Base-by-base conservation (phyloP, 2,888 invertebrate species). In the Agrotis clavis region DNA sequence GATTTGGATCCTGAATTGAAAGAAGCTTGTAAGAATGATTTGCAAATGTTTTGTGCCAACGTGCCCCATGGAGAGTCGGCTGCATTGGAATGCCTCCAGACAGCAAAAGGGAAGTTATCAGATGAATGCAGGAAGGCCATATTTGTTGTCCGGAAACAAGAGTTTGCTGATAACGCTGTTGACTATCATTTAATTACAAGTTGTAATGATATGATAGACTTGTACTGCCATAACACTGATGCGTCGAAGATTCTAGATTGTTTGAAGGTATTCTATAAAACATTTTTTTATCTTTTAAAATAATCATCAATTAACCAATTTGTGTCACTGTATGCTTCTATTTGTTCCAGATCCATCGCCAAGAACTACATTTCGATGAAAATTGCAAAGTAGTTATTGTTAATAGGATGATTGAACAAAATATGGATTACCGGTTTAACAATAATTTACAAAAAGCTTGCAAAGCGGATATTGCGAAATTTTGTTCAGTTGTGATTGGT, bases 401-500 rank as follows among this genome's bases (percentile, higher is more conserved):
- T 1, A 98, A 98, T 89, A 97, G 99, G 84, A 98, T 99, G 97
- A 98, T 98, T 81, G 98, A 99, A 92, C 98, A 98, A 92, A 98
- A 98, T 90, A 97, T 98, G 73, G 99, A 99, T 94, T 98, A 98
- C 88, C 97, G 99, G 76, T 97, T 99, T 78, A 99, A 99, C 95
- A 98, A 98, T 4, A 97, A 98, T 30, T 96, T 99, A 71, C 98
- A 98, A 91, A 97, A 97, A 85, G 97, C 98, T 18, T 99, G 99
- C 90, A 97, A 97, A 82, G 91, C 96, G 77, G 99, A 99, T 91
- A 99, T 99, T 25, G 97, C 97, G 74, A 98, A 97, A 87, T 97
- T 90, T 86, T 96, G 96, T 87, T 93, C 93, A 59, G 92, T 92
- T 69, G 90, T 96, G 77, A 93, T 96, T 85, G 95, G 96, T 96